phyloP scores from a whole-genome alignment of 2,797 vertebrate species.

The Apogon hyalosoma region DNA sequence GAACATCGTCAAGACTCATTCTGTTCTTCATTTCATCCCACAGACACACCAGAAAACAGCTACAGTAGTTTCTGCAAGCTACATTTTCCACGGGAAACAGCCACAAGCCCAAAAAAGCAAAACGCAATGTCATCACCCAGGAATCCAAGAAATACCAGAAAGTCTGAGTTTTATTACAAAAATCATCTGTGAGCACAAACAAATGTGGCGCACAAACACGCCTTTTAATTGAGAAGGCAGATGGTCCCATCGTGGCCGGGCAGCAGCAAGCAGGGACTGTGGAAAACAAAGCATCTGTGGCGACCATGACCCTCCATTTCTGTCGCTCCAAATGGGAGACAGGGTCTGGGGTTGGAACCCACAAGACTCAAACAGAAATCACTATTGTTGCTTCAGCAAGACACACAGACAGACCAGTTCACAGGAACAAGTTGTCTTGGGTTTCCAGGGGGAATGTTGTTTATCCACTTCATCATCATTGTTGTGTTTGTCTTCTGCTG shows the following conservation, averaged over 20 bases:
- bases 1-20: conserved; percentile 74
- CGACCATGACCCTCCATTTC: conserved; percentile 72
- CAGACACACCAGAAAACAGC: conserved; percentile 78
- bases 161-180: conserved; percentile 81
- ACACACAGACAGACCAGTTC: conserved; percentile 72
- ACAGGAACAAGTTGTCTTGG: conserved; percentile 72
- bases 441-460: conserved; percentile 69
- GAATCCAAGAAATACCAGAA: conserved; percentile 84
- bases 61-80: conserved; percentile 78
- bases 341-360: conserved; percentile 76
- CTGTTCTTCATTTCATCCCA: conserved; percentile 79
- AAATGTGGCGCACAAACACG: conserved; percentile 79
- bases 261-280: conserved; percentile 60
- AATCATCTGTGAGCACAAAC: conserved; percentile 81
- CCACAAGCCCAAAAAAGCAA: conserved; percentile 79
- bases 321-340: conserved; percentile 71
- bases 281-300: conserved; percentile 74
- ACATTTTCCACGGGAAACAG: conserved; percentile 80
- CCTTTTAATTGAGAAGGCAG: conserved; percentile 80
- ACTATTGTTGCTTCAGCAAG: conserved; percentile 71
- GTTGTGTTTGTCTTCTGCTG: conserved; percentile 70
- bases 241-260: conserved; percentile 64
- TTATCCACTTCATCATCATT: conserved; percentile 72
- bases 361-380: conserved; percentile 80
- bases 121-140: conserved; percentile 79